phyloP scores from a whole-genome alignment of 2,888 invertebrate species.

The Xestia c-nigrum region DNA sequence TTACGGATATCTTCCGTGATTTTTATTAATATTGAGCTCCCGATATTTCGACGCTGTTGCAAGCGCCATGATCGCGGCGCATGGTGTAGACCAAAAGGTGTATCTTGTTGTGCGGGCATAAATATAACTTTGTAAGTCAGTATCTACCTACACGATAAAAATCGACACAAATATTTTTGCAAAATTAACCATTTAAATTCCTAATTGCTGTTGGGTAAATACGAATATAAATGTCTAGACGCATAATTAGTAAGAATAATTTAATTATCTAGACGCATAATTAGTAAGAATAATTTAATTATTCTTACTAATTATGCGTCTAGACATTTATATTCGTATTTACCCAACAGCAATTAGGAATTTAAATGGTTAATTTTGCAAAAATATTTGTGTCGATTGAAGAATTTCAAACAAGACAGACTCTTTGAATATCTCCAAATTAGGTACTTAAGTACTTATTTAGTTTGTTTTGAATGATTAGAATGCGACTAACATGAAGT shows the following conservation, averaged over 20 bases:
- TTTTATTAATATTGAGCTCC: too few species aligned
- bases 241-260: background rate
- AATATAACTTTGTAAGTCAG: background rate
- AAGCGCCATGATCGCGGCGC: too few species aligned
- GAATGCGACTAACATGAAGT: too few species aligned
- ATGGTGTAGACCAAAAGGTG: too few species aligned
- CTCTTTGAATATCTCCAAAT: background rate
- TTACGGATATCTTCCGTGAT: too few species aligned
- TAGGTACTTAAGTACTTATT: background rate
- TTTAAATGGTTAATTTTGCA: background rate
- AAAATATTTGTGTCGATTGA: background rate
- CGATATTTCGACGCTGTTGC: too few species aligned
- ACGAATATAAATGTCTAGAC: background rate
- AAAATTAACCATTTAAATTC: slow-evolving; percentile 2
- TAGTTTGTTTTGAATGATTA: background rate
- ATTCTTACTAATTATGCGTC: background rate
- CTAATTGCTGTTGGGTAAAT: background rate
- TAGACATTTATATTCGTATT: background rate
- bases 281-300: too few species aligned
- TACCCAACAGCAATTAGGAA: background rate
- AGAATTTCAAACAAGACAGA: background rate
- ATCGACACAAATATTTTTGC: background rate
- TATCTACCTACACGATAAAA: background rate
- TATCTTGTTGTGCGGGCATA: background rate
- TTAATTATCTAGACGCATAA: too few species aligned